These are phyloP conservation scores for Archaeoteleia sp. DNA, from an alignment of 2,888 invertebrate species.

Conservation along the genomic window DNA sequence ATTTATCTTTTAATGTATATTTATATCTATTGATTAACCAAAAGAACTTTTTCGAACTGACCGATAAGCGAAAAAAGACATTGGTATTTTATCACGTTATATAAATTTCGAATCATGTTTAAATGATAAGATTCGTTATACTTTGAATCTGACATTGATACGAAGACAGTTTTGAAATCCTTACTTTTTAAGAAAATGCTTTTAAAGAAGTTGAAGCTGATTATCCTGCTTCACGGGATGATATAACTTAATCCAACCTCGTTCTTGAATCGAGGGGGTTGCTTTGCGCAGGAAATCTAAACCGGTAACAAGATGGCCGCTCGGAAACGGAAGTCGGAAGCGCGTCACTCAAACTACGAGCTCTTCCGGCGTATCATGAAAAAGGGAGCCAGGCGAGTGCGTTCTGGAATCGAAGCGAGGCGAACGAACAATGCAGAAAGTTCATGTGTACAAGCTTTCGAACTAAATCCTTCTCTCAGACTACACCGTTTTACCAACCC, in stretches of 20 bases:
- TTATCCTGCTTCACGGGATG: constrained; percentile 28
- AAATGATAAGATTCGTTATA: too few species aligned
- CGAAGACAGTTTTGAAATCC: too few species aligned
- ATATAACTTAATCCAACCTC: constrained; percentile 27
- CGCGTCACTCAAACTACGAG: constrained; percentile 73
- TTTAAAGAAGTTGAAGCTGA: constrained; percentile 17
- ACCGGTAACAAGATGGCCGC: constrained; percentile 74
- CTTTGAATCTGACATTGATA: too few species aligned
- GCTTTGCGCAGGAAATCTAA: constrained; percentile 68
- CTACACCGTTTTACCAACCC: neutral
- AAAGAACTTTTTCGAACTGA: too few species aligned
- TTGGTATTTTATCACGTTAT: too few species aligned
- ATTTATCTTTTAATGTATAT: too few species aligned
- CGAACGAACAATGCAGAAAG: constrained; percentile 44
- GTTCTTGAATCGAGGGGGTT: constrained; percentile 23
- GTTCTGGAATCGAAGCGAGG: constrained; percentile 36
- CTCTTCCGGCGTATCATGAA: constrained; percentile 70
- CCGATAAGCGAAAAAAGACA: too few species aligned
- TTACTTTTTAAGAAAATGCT: too few species aligned
- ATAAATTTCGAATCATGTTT: too few species aligned
- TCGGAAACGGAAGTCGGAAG: constrained; percentile 74
- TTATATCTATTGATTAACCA: too few species aligned
- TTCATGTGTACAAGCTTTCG: constrained; percentile 6
- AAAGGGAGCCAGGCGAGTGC: constrained; percentile 56
- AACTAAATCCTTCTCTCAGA: constrained; percentile 1